Base-by-base conservation (phyloP, 2,113 vertebrate genomes). In the Eleginops maclovinus region DNA sequence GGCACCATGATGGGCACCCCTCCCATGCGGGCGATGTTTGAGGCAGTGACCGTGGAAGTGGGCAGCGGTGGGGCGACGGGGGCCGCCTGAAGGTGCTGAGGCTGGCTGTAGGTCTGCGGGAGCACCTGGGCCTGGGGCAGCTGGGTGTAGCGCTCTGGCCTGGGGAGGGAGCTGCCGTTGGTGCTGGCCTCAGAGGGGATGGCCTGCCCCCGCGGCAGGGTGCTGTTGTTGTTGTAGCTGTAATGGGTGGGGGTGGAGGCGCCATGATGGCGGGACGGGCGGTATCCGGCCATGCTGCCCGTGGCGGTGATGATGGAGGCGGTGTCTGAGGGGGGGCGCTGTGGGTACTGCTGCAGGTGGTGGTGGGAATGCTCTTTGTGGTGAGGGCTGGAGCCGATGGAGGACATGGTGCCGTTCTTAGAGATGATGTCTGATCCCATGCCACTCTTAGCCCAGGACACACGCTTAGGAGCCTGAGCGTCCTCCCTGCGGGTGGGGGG, bases 361-460 rank as follows among this genome's bases (percentile, higher is more conserved):
- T 88, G 77, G 79, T 89, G 83, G 26, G 87, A 58, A 31, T 79
- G 68, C 31, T 92, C 93, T 75, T 85, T 93, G 72, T 93, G 93
- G 65, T 91, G 94, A 0, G 93, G 91, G 60, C 93, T 94, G 12
- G 96, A 96, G 75, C 92, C 93, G 47, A 96, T 92, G 9, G 97
- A 98, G 15, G 97, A 97, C 77, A 97, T 92, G 0, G 96, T 98
- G 82, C 96, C 97, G 0, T 97, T 98, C 90, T 96, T 97, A 79
- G 96, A 97, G 79, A 96, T 90, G 28, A 95, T 95, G 50, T 97
- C 96, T 0, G 96, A 95, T n/a, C 94, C 94, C 51, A 93, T 93
- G 72, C 94, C 94, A 0, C 93, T 94, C 88, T 96, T 97, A 0
- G 95, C 92, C 97, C 97, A 98, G 16, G 96, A 95, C 49, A 96